Conservation (phyloP, 2,113 vertebrate genomes). For the Apaloderma vittatum region DNA sequence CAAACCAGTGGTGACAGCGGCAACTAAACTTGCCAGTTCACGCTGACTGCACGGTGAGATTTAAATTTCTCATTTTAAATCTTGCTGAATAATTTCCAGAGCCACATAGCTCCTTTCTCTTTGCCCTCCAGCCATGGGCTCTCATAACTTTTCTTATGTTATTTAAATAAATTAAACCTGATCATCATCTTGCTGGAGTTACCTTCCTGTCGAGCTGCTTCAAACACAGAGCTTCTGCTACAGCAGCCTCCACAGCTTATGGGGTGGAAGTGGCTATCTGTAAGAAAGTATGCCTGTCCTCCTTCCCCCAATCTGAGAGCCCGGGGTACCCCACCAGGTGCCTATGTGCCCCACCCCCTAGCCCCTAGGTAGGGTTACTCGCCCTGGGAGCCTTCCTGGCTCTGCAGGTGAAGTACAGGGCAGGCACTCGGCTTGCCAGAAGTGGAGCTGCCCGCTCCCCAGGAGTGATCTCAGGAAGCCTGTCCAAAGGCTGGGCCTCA, state of each 20-base stretch:
- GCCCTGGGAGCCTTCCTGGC: background rate
- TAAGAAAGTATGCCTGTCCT: background rate
- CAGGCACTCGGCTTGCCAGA: background rate
- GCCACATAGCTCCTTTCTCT: background rate
- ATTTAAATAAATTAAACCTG: slow-evolving; percentile 34
- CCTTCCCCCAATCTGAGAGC: background rate
- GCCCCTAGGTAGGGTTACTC: background rate
- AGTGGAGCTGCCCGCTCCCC: fast-evolving
- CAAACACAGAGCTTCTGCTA: background rate
- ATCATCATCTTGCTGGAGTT: background rate
- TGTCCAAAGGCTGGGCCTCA: background rate
- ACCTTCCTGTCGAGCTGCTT: background rate
- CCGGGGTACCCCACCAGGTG: fast-evolving
- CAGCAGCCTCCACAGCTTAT: background rate
- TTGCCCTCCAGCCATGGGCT: background rate
- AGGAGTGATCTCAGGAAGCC: fast-evolving
- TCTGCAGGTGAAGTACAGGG: fast-evolving
- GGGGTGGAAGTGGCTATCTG: background rate
- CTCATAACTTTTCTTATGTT: background rate
- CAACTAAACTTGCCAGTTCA: background rate
- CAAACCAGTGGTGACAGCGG: background rate
- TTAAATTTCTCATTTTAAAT: slow-evolving; percentile 40
- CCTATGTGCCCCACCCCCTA: no score
- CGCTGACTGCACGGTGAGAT: fast-evolving
- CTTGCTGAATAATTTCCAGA: slow-evolving; percentile 27